Evolutionary conservation across 2,113 vertebrate genomes (phyloP).

Genomic region (Gadus chalcogrammus): DNA sequence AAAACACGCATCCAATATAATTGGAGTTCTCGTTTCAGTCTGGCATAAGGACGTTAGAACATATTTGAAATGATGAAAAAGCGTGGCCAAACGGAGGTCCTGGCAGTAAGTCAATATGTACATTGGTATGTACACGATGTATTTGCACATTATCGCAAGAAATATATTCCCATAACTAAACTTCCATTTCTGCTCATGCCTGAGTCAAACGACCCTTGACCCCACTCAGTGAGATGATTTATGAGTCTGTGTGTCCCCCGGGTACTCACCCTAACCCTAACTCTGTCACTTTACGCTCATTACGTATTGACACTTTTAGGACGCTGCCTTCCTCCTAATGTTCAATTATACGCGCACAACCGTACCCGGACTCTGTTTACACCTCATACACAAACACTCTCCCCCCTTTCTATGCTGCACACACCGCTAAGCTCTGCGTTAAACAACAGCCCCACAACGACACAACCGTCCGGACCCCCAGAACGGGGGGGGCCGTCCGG

Average conservation of each 20-base stretch:
- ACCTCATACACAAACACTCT: too few relatives aligned
- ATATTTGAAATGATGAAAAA: slow-evolving; percentile 7
- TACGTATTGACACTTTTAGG: slow-evolving; percentile 43
- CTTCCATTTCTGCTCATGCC: slow-evolving; percentile 63
- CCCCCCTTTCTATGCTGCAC: too few relatives aligned
- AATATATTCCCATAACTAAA: slow-evolving; percentile 48
- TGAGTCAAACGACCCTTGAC: slow-evolving; percentile 61
- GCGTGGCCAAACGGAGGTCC: slow-evolving; percentile 38
- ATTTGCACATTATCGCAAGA: slow-evolving; percentile 46
- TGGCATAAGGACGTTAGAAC: too few relatives aligned
- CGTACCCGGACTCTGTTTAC: too few relatives aligned
- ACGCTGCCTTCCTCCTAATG: slow-evolving; percentile 33
- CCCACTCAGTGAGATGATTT: slow-evolving; percentile 63
- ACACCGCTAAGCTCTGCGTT: too few relatives aligned
- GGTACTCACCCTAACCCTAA: slow-evolving; percentile 38
- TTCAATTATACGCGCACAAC: too few relatives aligned
- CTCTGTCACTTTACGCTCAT: slow-evolving; percentile 46
- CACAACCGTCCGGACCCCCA: too few relatives aligned
- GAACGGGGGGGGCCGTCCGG: background rate
- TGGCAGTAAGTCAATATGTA: slow-evolving; percentile 56
- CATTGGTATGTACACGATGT: slow-evolving; percentile 31
- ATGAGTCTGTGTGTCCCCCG: slow-evolving; percentile 52
- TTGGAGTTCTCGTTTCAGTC: background rate
- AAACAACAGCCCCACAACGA: too few relatives aligned
- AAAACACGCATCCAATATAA: background rate